These are phyloP conservation scores for Hydrophis major DNA, from an alignment of 2,797 vertebrate genomes.

Conservation along the genomic window DNA sequence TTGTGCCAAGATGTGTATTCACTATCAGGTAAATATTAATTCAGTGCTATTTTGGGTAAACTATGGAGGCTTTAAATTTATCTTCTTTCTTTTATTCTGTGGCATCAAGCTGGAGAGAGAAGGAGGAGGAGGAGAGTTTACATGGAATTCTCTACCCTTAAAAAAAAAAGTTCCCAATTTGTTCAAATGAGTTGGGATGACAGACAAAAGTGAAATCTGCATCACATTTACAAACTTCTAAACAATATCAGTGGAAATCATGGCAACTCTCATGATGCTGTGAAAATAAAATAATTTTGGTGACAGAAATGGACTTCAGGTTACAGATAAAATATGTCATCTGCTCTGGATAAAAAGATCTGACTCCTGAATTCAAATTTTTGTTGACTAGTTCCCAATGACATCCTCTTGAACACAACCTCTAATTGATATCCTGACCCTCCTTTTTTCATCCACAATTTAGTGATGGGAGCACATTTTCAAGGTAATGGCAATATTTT, in stretches of 20 bases:
- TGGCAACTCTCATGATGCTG: not conserved
- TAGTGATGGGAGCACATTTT: not conserved
- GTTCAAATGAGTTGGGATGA: not conserved
- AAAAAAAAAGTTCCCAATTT: not conserved
- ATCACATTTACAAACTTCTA: not conserved
- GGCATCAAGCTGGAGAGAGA: not conserved
- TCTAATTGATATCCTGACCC: not conserved
- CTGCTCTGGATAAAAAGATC: not conserved
- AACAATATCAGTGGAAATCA: not conserved
- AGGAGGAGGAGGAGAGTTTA: not conserved
- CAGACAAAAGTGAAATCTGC: not conserved
- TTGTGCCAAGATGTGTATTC: not conserved
- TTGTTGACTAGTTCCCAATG: not conserved
- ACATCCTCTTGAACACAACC: not conserved
- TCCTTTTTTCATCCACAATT: not conserved
- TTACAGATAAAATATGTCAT: not conserved
- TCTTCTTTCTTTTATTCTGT: not conserved
- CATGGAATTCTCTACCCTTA: not conserved
- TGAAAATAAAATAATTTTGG: not conserved
- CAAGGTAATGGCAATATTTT: not conserved
- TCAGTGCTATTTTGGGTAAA: not conserved
- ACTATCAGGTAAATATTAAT: not conserved
- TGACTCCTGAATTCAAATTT: not conserved
- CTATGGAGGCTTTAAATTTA: not conserved
- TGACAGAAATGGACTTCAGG: not conserved